Evolutionary conservation across 2,797 vertebrate species (phyloP), one percentile per base, ranked within the genome.

Genomic region (Cyprinodon diabolis): DNA sequence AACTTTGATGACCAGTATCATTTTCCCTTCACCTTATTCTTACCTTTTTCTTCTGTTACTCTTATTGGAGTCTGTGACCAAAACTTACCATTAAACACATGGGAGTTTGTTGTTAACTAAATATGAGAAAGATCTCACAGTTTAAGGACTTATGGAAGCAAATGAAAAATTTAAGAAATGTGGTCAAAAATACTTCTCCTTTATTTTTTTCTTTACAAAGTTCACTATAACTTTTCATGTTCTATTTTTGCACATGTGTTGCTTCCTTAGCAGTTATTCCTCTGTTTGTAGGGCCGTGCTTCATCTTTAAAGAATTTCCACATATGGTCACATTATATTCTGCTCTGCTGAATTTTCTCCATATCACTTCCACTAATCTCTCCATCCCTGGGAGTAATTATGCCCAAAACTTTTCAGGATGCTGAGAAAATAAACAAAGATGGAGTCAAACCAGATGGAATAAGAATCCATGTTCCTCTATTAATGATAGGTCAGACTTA

Each of bases 381-480:
- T 79, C 84, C 86, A 83, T 91, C 80, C 66, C 70, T 85, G 85
- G 69, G 78, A 78, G 81, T 74, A 81, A 93, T 92, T 86, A 90
- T 76, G 72, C 72, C 82, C 74, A 5, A 58, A 84, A 81, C 84
- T 72, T 80, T 83, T 87, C 86, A 85, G 83, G 81, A 87, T 69
- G 77, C 84, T 70, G 84, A 71, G 85, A 91, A 89, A 91, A 90
- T 81, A 90, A 92, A 88, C 79, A 86, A 68, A 72, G 75, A 30
- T n/a, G 73, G 80, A 89, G 72, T 57, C 71, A 81, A 87, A 82
- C 88, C 87, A 90, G 85, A 90, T 92, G 90, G 74, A 72, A 56
- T 4, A 56, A 63, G 70, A 67, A 62, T 79, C 74, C 69, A 17
- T 69, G 55, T 47, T 68, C 81, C 48, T 71, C 76, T 72, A 74